phyloP scores from a whole-genome alignment of 2,888 invertebrate genomes.

The Phasia obesa region DNA sequence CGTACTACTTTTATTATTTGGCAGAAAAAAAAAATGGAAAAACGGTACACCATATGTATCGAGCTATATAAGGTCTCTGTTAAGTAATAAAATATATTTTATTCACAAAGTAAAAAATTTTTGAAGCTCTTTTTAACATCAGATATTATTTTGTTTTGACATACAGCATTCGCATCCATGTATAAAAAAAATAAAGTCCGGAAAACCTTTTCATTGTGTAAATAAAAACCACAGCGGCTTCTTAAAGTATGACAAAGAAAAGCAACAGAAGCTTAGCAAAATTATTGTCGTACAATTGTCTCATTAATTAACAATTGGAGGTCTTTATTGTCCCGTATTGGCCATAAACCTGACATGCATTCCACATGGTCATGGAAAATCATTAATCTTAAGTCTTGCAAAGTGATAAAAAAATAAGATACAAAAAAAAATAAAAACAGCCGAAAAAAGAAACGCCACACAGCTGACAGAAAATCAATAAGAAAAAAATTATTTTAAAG shows the following conservation, averaged over 20 bases:
- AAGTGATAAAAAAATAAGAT: slow-evolving; percentile 10
- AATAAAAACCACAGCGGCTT: slow-evolving; percentile 14
- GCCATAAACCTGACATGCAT: slow-evolving; percentile 68
- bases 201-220: not conserved
- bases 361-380: slow-evolving; percentile 48
- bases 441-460: slow-evolving; percentile 29
- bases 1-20: too few species aligned
- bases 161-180: not conserved
- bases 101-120: too few species aligned
- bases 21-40: too few species aligned
- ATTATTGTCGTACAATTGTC: slow-evolving; percentile 47
- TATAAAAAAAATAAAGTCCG: too few species aligned
- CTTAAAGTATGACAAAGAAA: slow-evolving; percentile 41
- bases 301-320: slow-evolving; percentile 68
- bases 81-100: too few species aligned
- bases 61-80: too few species aligned
- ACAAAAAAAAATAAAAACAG: slow-evolving; percentile 18
- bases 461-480: slow-evolving; percentile 35
- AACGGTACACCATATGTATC: too few species aligned
- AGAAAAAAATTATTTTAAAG: slow-evolving; percentile 30
- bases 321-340: slow-evolving; percentile 67
- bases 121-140: too few species aligned
- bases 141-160: too few species aligned
- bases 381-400: slow-evolving; percentile 65
- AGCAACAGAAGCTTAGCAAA: slow-evolving; percentile 20